Conservation (phyloP, 2,113 vertebrate genomes). For the Meleagris gallopavo region DNA sequence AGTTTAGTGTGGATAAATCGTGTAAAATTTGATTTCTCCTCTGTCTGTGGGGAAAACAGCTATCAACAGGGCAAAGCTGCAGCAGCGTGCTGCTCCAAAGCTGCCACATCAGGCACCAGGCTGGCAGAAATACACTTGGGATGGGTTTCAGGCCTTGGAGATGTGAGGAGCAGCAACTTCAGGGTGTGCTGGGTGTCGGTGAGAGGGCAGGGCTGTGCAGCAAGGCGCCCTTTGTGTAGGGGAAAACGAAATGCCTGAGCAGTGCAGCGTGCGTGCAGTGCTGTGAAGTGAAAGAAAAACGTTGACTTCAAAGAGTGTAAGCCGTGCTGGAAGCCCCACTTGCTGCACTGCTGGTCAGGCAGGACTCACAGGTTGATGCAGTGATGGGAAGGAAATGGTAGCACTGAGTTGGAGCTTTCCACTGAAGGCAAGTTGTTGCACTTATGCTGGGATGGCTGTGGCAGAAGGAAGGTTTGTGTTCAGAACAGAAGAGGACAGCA, state of each 20-base stretch:
- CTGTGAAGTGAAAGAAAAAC: neutral
- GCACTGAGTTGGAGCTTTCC: accelerated
- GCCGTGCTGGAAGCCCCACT: neutral
- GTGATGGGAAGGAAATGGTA: neutral
- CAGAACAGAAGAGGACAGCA: neutral
- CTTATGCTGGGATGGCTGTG: neutral
- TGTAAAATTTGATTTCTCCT: constrained; percentile 14
- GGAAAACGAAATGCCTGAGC: neutral
- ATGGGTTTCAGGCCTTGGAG: neutral
- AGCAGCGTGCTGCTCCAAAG: neutral
- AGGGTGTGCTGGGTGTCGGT: neutral
- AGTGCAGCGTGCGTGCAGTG: accelerated
- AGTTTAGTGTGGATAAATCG: neutral
- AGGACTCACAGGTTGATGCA: neutral
- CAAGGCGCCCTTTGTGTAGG: neutral
- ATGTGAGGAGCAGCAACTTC: neutral
- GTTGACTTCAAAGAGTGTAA: neutral
- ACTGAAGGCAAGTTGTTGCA: accelerated
- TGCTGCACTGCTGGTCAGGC: neutral
- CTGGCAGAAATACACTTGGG: neutral
- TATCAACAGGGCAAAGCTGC: neutral
- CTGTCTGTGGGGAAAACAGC: neutral
- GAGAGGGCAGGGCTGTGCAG: neutral
- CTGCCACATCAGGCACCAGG: neutral
- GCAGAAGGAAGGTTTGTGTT: neutral